Base-by-base conservation (phyloP, 2,888 invertebrate species). In the Theretra japonica region DNA sequence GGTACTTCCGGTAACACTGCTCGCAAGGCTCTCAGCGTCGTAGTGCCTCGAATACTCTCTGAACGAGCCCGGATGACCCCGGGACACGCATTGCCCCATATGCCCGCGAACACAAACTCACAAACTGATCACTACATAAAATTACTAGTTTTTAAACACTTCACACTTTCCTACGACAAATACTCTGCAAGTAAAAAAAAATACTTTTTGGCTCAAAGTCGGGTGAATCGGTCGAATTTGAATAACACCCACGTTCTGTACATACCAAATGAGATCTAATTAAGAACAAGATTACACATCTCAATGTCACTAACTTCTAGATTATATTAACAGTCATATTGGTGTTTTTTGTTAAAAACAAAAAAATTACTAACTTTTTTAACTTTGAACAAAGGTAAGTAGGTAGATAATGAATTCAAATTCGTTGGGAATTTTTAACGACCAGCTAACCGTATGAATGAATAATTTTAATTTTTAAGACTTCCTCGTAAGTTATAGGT, bases 61-160 rank as follows among this genome's bases (percentile, higher is more conserved):
- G 60, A 92, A 91, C 73, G 94, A 88, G 89, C 93, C 94, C 90
- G 92, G 93, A 86, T 92, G 88, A 83, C 91, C 91, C 92, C 96
- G 96, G 94, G 96, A 96, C 94, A 96, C 96, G 95, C 96, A 96
- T 96, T 96, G 96, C 96, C 96, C 96, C 96, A 96, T 96, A 96
- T 84, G 95, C 90, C 84, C 85, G 86, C 77, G 60, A 62, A 72
- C 79, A 80, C 80, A 76, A 81, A 79, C 77, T 75, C 71, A 80
- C 80, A 71, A 80, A 76, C 78, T 76, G 71, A 72, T 78, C 70
- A 70, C 62, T 72, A 72, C 70, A 76, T 79, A 82, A 83, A 84
- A 78, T 78, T 72, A 78, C 77, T 76, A 73, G 75, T 73, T 73
- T 77, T 74, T 23, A 53, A 75, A 75, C 75, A 78, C 77, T 77